Conservation (phyloP, 2,888 invertebrate genomes). For the Aquatica leii region DNA sequence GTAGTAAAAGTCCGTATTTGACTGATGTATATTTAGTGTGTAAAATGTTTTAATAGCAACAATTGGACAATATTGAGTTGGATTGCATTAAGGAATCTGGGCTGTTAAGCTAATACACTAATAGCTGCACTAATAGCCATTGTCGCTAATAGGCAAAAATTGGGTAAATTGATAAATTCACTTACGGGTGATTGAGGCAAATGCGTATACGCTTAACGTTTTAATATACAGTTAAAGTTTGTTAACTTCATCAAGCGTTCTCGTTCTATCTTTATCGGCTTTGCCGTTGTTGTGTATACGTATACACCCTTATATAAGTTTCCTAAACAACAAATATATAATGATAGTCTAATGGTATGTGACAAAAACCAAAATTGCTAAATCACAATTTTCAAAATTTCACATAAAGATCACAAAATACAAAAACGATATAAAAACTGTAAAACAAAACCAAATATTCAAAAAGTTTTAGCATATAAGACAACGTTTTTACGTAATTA, state of each 20-base stretch:
- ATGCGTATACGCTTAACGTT: conserved; percentile 37
- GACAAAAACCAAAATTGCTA: too few relatives aligned
- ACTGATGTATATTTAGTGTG: conserved; percentile 58
- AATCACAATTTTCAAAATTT: too few relatives aligned
- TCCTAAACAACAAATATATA: too few relatives aligned
- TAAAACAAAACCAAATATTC: too few relatives aligned
- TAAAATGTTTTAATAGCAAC: conserved; percentile 62
- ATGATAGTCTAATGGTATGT: too few relatives aligned
- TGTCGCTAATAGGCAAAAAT: conserved; percentile 64
- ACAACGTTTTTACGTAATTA: too few relatives aligned
- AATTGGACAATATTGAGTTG: conserved; percentile 63
- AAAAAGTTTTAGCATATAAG: too few relatives aligned
- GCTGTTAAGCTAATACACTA: conserved; percentile 62
- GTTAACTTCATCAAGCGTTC: conserved; percentile 26
- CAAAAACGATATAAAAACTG: too few relatives aligned
- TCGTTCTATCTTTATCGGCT: background rate
- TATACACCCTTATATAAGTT: too few relatives aligned
- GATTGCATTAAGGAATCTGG: conserved; percentile 63
- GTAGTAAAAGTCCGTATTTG: conserved; percentile 56
- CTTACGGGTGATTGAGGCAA: conserved; percentile 51
- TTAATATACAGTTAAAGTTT: conserved; percentile 32
- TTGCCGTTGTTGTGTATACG: too few relatives aligned
- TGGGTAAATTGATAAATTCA: conserved; percentile 65
- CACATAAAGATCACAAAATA: too few relatives aligned
- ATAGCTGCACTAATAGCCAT: conserved; percentile 62